phyloP scores from a whole-genome alignment of 2,113 vertebrate species.

The Indicator indicator region DNA sequence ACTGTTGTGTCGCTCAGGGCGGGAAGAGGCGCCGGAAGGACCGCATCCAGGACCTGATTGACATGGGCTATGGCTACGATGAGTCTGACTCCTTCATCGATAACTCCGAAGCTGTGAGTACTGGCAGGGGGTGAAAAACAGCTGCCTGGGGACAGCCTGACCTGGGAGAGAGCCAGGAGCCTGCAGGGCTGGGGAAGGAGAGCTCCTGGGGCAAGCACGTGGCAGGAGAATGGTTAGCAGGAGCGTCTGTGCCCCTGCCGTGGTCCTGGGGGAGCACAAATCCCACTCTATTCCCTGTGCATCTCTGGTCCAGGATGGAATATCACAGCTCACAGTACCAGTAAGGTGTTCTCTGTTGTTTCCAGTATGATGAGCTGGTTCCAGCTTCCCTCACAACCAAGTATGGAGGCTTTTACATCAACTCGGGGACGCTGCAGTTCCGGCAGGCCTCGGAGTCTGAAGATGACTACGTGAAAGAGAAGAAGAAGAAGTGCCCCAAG shows the following conservation, averaged over 20 bases:
- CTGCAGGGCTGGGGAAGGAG: not conserved
- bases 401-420: conserved; percentile 96
- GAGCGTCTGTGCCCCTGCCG: not conserved
- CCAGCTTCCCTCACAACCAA: conserved; percentile 91
- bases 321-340: not conserved
- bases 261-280: not conserved
- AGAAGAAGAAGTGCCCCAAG: conserved; percentile 84
- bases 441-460: conserved; percentile 87
- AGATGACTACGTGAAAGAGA: conserved; percentile 80
- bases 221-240: not conserved
- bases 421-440: conserved; percentile 90
- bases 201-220: not conserved
- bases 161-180: not conserved
- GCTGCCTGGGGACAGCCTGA: not conserved
- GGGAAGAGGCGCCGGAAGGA: conserved; percentile 86
- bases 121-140: not conserved
- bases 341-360: not conserved
- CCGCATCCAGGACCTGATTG: conserved; percentile 91
- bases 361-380: conserved; percentile 95
- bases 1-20: conserved; percentile 74
- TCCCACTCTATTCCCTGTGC: not conserved
- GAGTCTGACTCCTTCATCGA: conserved; percentile 97
- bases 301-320: not conserved
- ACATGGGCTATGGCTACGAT: conserved; percentile 95
- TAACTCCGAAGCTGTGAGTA: conserved; percentile 95